Percentiles rank a stretch among this genome's conserved stretches.
Evolutionary conservation across 2,113 vertebrate genomes (phyloP).

Genomic region (Hydropotes inermis): DNA sequence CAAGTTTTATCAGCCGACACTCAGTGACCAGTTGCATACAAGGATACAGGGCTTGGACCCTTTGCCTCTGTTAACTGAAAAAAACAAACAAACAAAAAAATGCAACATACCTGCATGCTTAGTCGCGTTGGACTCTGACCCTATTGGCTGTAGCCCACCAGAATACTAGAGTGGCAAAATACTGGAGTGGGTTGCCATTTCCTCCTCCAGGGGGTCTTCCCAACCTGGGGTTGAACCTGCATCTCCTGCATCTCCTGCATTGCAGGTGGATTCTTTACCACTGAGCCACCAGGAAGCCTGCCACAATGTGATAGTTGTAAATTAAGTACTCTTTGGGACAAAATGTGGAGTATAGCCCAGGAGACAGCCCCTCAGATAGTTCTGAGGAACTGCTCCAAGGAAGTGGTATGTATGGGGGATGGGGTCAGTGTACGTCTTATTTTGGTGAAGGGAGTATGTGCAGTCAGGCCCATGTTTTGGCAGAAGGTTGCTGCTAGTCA

Average conservation of each 20-base stretch:
- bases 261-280: not conserved
- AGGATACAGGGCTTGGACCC: not conserved
- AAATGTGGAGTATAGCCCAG: not conserved
- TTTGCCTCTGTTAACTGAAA: not conserved
- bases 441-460: no score
- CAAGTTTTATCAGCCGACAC: not conserved
- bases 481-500: not conserved
- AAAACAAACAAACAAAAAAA: not conserved
- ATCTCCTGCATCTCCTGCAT: not conserved
- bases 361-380: not conserved
- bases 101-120: not conserved
- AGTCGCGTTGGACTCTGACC: accelerated
- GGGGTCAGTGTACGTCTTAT: not conserved
- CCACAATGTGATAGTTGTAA: not conserved
- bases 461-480: not conserved
- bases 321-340: not conserved
- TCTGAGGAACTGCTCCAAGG: not conserved
- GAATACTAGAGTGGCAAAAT: not conserved
- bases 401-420: not conserved
- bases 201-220: not conserved
- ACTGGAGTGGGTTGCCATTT: not conserved
- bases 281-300: not conserved
- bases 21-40: not conserved
- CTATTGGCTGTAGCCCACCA: accelerated
- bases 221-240: not conserved